Conservation (phyloP, 1,140 invertebrate species). For the Marisa cornuarietis region DNA sequence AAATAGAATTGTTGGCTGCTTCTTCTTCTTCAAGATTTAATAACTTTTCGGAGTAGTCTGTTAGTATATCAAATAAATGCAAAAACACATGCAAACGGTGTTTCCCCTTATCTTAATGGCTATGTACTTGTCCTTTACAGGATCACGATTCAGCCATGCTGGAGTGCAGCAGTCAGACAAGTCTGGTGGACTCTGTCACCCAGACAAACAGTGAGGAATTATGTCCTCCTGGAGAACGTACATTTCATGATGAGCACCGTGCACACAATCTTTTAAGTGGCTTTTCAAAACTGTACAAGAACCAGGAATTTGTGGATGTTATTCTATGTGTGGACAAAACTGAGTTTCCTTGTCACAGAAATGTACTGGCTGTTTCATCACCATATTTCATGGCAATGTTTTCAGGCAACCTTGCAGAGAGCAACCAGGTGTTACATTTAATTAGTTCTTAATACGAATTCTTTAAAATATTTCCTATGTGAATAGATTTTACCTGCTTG, state of each 20-base stretch:
- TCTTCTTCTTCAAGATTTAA: no score
- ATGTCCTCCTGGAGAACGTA: conserved; percentile 39
- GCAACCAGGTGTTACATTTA: conserved; percentile 34
- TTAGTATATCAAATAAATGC: not conserved
- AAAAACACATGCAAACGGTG: not conserved
- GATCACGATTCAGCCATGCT: not conserved
- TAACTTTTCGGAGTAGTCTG: no score
- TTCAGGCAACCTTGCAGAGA: conserved; percentile 66
- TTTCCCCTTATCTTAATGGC: no score
- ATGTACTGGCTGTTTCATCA: conserved; percentile 69
- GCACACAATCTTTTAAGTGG: conserved; percentile 63
- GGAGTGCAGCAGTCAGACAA: conserved; percentile 3
- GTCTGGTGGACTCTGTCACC: conserved; percentile 24
- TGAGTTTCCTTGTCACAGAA: conserved; percentile 69
- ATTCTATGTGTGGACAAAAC: conserved; percentile 64
- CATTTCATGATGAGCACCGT: conserved; percentile 50
- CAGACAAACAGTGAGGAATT: conserved; percentile 35
- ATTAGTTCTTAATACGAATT: no score
- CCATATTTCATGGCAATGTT: conserved; percentile 72
- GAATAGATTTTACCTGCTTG: no score
- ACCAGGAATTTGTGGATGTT: conserved; percentile 69
- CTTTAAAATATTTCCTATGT: no score
- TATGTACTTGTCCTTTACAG: not conserved
- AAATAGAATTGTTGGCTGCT: no score
- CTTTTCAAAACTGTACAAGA: conserved; percentile 68